Evolutionary conservation across 2,113 vertebrate genomes (phyloP).

Genomic region (Argyrosomus japonicus): DNA sequence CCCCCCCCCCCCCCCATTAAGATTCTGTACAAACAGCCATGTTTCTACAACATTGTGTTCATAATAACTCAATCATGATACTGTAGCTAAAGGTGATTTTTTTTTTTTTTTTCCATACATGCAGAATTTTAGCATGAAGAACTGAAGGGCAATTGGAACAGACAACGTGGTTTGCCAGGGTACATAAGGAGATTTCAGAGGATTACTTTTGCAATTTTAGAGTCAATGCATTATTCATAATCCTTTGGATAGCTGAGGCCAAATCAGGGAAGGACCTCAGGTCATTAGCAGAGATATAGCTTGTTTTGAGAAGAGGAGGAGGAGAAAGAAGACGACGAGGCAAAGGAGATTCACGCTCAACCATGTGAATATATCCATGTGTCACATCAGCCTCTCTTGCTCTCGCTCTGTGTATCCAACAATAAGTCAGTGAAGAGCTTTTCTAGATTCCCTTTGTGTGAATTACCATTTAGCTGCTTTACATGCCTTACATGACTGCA

Average conservation of each 20-base stretch:
- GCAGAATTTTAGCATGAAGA: slow-evolving; percentile 65
- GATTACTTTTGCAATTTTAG: slow-evolving; percentile 88
- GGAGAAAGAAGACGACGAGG: slow-evolving; percentile 41
- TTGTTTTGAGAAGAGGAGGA: slow-evolving; percentile 65
- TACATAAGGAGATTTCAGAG: slow-evolving; percentile 86
- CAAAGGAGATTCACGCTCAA: slow-evolving; percentile 54
- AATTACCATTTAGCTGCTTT: slow-evolving; percentile 66
- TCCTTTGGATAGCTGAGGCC: slow-evolving; percentile 83
- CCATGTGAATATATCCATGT: slow-evolving; percentile 56
- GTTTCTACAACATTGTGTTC: slow-evolving; percentile 35
- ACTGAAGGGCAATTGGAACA: slow-evolving; percentile 79
- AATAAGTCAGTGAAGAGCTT: slow-evolving; percentile 57
- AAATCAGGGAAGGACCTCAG: slow-evolving; percentile 83
- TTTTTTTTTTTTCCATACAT: slow-evolving; percentile 13
- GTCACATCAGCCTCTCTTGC: slow-evolving; percentile 46
- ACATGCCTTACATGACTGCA: slow-evolving; percentile 63
- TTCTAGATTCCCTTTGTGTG: slow-evolving; percentile 60
- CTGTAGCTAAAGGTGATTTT: slow-evolving; percentile 30
- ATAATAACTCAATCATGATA: slow-evolving; percentile 60
- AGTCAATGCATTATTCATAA: slow-evolving; percentile 87
- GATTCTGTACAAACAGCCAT: slow-evolving; percentile 48
- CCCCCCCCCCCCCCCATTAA: slow-evolving; percentile 14
- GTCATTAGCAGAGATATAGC: slow-evolving; percentile 77
- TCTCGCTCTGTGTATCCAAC: slow-evolving; percentile 60
- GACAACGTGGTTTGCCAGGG: slow-evolving; percentile 80